Conservation (phyloP, 1,140 invertebrate species). For the Drosophila triauraria region DNA sequence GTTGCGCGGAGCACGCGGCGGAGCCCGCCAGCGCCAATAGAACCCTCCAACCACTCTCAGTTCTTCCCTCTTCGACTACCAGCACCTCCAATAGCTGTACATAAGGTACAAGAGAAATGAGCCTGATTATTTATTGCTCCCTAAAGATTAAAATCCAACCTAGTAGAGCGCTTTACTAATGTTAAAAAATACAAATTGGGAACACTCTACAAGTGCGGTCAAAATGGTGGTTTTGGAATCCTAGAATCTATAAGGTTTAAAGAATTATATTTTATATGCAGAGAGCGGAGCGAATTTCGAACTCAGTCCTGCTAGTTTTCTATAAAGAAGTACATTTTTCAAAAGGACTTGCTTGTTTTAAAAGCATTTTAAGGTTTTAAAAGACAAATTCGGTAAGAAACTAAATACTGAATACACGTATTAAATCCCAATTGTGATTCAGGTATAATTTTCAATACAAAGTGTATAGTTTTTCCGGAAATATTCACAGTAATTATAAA, state of each 20-base stretch:
- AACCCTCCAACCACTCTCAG: slow-evolving; percentile 52
- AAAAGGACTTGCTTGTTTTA: no score
- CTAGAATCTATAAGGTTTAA: not conserved
- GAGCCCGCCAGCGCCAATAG: slow-evolving; percentile 78
- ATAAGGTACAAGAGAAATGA: slow-evolving; percentile 74
- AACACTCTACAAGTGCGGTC: slow-evolving; percentile 6
- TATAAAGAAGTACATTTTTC: no score
- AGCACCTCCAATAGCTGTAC: slow-evolving; percentile 70
- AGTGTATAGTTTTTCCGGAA: no score
- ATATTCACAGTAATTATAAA: no score
- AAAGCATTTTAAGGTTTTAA: rapidly evolving
- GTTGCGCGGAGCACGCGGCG: slow-evolving; percentile 80
- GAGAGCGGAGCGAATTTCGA: not conserved
- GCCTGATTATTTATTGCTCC: slow-evolving; percentile 15
- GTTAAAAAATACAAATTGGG: slow-evolving; percentile 1
- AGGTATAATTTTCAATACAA: no score
- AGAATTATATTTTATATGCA: not conserved
- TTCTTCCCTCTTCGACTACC: slow-evolving; percentile 55
- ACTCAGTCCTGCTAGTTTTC: not conserved
- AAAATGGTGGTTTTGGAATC: not conserved
- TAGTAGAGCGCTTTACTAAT: slow-evolving; percentile 63
- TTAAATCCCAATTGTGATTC: no score
- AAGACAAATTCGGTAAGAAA: no score
- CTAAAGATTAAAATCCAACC: slow-evolving; percentile 28
- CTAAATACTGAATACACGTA: no score